A percentile compares a stretch with the other conserved stretches of the same genome.
phyloP scores from a whole-genome alignment of 2,797 vertebrate species.

The Rhinophrynus dorsalis region DNA sequence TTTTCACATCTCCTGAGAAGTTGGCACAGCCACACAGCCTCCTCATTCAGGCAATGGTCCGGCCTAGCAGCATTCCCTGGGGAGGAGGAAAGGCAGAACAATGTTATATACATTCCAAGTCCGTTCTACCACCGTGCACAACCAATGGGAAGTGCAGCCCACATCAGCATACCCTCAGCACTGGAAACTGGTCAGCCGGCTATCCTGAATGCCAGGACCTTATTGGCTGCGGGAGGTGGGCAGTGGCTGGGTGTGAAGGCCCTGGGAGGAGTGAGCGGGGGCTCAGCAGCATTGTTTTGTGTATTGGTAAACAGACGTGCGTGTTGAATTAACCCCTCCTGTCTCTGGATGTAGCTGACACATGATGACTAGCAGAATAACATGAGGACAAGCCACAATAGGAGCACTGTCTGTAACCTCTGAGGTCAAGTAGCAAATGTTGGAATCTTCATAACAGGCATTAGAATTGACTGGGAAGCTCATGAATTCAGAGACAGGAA shows the following conservation, averaged over 20 bases:
- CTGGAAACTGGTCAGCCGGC: slow-evolving; percentile 13
- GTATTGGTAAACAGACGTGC: slow-evolving; percentile 30
- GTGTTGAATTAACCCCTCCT: slow-evolving; percentile 20
- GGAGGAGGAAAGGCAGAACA: slow-evolving; percentile 20
- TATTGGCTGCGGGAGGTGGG: slow-evolving; percentile 24
- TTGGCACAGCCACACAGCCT: slow-evolving; percentile 21
- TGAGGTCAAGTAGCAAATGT: too few relatives aligned
- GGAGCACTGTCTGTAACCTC: too few relatives aligned
- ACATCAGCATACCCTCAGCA: slow-evolving; percentile 20
- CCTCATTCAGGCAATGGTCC: not conserved
- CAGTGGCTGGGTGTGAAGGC: slow-evolving; percentile 18
- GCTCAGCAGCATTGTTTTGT: slow-evolving; percentile 15
- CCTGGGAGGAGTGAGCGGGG: not conserved
- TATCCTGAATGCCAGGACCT: not conserved
- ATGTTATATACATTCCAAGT: slow-evolving; percentile 40
- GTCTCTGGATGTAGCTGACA: too few relatives aligned
- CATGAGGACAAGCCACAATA: too few relatives aligned
- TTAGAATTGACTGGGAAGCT: too few relatives aligned
- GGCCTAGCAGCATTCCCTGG: slow-evolving; percentile 9
- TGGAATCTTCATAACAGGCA: too few relatives aligned
- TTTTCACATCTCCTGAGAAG: slow-evolving; percentile 12
- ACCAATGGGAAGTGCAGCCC: slow-evolving; percentile 8
- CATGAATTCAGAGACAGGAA: too few relatives aligned
- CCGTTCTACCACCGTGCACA: not conserved
- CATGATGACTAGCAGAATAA: too few relatives aligned